Conservation (phyloP, 2,797 vertebrate genomes). For the Amblyopsis hoosieri region DNA sequence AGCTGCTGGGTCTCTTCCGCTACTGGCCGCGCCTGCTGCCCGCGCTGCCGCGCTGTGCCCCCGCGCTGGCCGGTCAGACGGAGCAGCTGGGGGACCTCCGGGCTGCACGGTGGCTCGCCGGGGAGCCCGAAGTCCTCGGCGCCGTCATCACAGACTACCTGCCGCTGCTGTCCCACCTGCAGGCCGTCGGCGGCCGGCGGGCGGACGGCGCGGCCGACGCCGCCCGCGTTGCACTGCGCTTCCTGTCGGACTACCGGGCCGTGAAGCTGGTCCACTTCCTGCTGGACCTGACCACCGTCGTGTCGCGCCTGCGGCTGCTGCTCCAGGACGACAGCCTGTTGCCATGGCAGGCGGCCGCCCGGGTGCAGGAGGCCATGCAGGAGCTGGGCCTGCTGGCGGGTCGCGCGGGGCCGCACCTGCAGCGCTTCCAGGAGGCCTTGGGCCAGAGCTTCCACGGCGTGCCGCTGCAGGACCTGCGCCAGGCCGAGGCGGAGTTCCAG, state of each 20-base stretch:
- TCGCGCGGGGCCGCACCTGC: conserved; percentile 91
- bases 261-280: conserved; percentile 97
- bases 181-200: conserved; percentile 90
- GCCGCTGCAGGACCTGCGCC: conserved; percentile 91
- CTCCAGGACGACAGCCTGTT: conserved; percentile 93
- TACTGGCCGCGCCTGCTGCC: conserved; percentile 94
- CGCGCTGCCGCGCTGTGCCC: conserved; percentile 87
- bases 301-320: conserved; percentile 89
- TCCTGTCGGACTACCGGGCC: conserved; percentile 96
- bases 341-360: conserved; percentile 89
- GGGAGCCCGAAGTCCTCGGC: conserved; percentile 93
- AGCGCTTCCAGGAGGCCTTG: conserved; percentile 96
- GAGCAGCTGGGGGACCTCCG: conserved; percentile 95
- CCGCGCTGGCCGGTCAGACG: conserved; percentile 91
- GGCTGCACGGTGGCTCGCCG: conserved; percentile 92
- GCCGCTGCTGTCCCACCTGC: conserved; percentile 94
- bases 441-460: conserved; percentile 94
- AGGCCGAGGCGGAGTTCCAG: conserved; percentile 97
- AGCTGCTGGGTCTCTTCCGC: conserved; percentile 94
- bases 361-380: conserved; percentile 91
- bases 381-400: conserved; percentile 91
- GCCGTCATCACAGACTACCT: conserved; percentile 96
- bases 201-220: conserved; percentile 88
- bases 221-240: conserved; percentile 89
- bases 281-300: conserved; percentile 91